Evolutionary conservation across 2,888 invertebrate species (phyloP).

Genomic region (Watsonalla binaria): DNA sequence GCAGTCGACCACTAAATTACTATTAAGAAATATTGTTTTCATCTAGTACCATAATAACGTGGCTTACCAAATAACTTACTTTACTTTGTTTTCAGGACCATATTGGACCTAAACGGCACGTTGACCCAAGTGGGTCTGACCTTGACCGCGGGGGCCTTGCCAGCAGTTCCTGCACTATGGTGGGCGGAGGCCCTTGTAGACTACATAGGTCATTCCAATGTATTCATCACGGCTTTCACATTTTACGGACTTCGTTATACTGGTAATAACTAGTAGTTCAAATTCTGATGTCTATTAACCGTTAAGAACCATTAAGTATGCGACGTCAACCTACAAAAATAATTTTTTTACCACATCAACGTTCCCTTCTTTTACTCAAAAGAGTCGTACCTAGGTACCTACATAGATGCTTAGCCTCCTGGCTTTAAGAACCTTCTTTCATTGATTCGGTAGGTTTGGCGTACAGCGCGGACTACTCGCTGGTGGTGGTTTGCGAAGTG

Average conservation of each 20-base stretch:
- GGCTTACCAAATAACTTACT: no score
- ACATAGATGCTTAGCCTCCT: no score
- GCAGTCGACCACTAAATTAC: no score
- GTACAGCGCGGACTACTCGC: conserved; percentile 77
- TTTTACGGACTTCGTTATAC: conserved; percentile 88
- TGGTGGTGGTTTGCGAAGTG: conserved; percentile 84
- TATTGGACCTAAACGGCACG: conserved; percentile 75
- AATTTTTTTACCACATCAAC: no score
- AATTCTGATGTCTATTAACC: no score
- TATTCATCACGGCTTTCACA: conserved; percentile 89
- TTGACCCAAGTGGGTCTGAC: conserved; percentile 81
- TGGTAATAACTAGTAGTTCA: conserved; percentile 53
- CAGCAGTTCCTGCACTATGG: conserved; percentile 84
- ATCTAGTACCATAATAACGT: neutral
- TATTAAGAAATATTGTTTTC: neutral
- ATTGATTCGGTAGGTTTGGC: conserved; percentile 68
- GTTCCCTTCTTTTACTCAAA: no score
- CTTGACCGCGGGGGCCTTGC: conserved; percentile 82
- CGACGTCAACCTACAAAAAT: no score
- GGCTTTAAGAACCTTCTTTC: conserved; percentile 1
- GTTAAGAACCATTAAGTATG: no score
- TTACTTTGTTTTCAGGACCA: conserved; percentile 67
- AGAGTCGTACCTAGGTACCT: no score
- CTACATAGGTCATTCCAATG: conserved; percentile 89
- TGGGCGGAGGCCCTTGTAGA: conserved; percentile 91